Evolutionary conservation across 30 jellyfish, hydroid and myxozoan genomes (phyloP), one percentile per base, ranked within the genome.

Genomic region (Aurelia aurita): DNA sequence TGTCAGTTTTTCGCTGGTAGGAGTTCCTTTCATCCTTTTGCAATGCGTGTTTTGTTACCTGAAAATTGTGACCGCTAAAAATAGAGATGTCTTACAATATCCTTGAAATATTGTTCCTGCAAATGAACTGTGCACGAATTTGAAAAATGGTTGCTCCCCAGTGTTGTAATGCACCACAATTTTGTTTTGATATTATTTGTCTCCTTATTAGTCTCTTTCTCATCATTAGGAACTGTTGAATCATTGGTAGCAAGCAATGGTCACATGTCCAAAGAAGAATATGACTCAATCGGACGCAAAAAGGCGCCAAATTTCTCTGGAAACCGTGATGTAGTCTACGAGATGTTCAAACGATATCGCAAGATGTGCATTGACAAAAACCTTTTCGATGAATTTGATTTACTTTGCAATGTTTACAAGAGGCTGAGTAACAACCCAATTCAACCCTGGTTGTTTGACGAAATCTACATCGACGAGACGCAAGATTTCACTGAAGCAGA

Each of bases 401-500:
- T 92, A 9, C 85, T 72, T 18, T 61, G 51, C 68, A 86, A 87
- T 51, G 66, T 92, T 7, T 92, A 71, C 90, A 71, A 70, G 68
- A 91, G 98, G 18, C 78, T 92, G 16, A 60, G 54, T 39, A 47
- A 29, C 11, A 10, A 29, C 14, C 89, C 88, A 2, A 16, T 61
- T 14, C 95, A 76, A 46, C 86, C 78, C 10, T 92, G 97, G 97
- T 63, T 65, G 9, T 87, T 76, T 81, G 95, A 92, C 76, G 92
- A 92, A 69, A 58, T 92, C 0, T 92, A 79, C 62, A 95, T 92
- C 16, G 98, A 92, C 71, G 98, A 92, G 61, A 80, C 97, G 12
- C 98, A 92, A 44, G 98, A 92, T 77, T 92, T 92, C 80, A 87
- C 97, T 2, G 94, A 92, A 54, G 93, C 96, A 9, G 98, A 92